These are phyloP conservation scores for Nyctereutes procyonoides DNA, from an alignment of 2,113 vertebrate genomes.

Conservation along the genomic window DNA sequence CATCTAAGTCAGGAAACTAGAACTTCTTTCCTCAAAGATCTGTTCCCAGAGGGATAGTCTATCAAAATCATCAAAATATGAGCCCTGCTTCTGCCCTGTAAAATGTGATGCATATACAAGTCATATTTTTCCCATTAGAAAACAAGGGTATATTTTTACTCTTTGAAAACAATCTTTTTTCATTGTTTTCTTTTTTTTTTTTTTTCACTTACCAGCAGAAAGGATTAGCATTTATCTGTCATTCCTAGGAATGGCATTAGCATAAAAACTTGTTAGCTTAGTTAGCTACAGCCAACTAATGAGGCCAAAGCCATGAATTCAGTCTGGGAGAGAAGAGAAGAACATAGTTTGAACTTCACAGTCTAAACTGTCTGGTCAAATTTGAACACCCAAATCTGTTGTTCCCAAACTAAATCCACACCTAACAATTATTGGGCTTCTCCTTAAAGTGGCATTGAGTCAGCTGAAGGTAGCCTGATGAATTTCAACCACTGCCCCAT, in stretches of 20 bases:
- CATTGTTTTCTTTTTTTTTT: not conserved
- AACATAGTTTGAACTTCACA: not conserved
- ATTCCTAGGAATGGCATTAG: not conserved
- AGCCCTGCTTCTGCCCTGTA: not conserved
- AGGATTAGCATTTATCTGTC: slow-evolving; percentile 2
- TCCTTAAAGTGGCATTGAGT: not conserved
- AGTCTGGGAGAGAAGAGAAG: not conserved
- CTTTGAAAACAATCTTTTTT: not conserved
- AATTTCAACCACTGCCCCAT: not conserved
- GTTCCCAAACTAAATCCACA: not conserved
- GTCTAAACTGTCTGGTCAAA: not conserved
- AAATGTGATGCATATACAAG: not conserved
- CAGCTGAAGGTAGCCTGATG: rapidly evolving
- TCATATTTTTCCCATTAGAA: slow-evolving; percentile 50
- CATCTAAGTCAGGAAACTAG: slow-evolving; percentile 8
- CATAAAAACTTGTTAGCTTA: slow-evolving; percentile 13
- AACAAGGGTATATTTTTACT: slow-evolving; percentile 15
- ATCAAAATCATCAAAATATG: not conserved
- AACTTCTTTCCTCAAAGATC: slow-evolving; percentile 22
- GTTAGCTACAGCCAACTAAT: not conserved
- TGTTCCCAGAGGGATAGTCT: not conserved
- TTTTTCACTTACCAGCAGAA: not conserved
- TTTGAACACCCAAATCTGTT: not conserved
- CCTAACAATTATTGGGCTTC: not conserved
- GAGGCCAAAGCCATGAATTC: not conserved